Percentiles rank a stretch among this genome's conserved stretches.
Evolutionary conservation across 2,113 vertebrate species (phyloP).

Genomic region (Syngnathus typhle): DNA sequence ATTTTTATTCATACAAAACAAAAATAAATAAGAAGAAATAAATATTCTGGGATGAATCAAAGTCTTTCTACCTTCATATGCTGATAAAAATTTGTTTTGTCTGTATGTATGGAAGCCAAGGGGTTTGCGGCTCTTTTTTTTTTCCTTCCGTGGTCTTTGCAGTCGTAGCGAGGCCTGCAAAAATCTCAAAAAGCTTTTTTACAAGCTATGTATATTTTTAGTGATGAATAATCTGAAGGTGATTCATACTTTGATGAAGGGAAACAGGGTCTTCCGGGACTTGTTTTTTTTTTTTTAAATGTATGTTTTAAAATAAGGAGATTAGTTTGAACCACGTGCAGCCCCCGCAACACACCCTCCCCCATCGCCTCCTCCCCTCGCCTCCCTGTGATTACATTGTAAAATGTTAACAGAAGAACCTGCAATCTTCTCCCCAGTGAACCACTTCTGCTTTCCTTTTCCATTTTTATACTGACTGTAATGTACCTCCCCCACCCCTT

Average conservation of each 20-base stretch:
- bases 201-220: background rate
- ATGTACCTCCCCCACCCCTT: constrained; percentile 3
- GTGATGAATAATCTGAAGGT: constrained; percentile 4
- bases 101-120: constrained; percentile 39
- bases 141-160: constrained; percentile 39
- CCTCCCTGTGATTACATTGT: constrained; percentile 39
- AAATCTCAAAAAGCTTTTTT: constrained; percentile 39
- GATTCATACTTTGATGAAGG: background rate
- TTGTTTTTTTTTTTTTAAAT: background rate
- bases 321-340: constrained; percentile 1
- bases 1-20: background rate
- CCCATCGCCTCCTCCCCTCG: background rate
- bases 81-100: constrained; percentile 40
- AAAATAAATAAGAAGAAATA: constrained; percentile 15
- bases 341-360: background rate
- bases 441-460: constrained; percentile 17
- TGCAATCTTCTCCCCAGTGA: constrained; percentile 21
- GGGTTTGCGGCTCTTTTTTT: constrained; percentile 29
- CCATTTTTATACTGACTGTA: background rate
- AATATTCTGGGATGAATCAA: constrained; percentile 43
- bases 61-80: constrained; percentile 31
- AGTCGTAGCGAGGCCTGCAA: constrained; percentile 15
- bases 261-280: background rate
- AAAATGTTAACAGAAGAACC: constrained; percentile 27
- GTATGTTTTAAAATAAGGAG: background rate